These are phyloP conservation scores for Todiramphus saurophagus DNA, from an alignment of 2,113 vertebrate species.

Conservation along the genomic window DNA sequence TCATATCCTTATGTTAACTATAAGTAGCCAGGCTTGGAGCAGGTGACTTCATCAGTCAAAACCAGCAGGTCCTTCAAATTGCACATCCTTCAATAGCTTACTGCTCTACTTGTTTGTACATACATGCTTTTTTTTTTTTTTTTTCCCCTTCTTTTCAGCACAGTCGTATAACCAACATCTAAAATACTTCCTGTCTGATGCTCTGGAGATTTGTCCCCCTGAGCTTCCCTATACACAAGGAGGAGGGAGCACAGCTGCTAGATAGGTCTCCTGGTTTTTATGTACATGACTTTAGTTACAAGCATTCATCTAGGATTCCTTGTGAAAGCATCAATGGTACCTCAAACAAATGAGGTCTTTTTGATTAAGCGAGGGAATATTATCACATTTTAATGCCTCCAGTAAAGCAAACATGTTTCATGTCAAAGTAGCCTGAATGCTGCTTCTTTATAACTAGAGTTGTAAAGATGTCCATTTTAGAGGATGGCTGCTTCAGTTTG, in stretches of 20 bases:
- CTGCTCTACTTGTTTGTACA: neutral
- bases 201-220: neutral
- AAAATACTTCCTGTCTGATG: neutral
- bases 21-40: neutral
- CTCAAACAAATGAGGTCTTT: neutral
- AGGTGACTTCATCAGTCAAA: neutral
- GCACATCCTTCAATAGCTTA: neutral
- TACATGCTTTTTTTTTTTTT: neutral
- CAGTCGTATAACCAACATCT: neutral
- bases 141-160: neutral
- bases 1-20: neutral
- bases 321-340: neutral
- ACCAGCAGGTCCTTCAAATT: neutral
- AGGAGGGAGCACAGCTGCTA: neutral
- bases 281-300: rapidly evolving
- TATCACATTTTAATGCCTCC: neutral
- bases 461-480: neutral
- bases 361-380: neutral
- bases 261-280: neutral
- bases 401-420: neutral
- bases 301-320: rapidly evolving
- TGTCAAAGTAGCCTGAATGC: neutral
- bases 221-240: neutral
- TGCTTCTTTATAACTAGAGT: neutral
- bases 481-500: neutral